Percentiles rank a stretch among this genome's conserved stretches.
These are phyloP conservation scores for Lepidonotus clava DNA, from an alignment of 2,888 invertebrate genomes.

Conservation along the genomic window DNA sequence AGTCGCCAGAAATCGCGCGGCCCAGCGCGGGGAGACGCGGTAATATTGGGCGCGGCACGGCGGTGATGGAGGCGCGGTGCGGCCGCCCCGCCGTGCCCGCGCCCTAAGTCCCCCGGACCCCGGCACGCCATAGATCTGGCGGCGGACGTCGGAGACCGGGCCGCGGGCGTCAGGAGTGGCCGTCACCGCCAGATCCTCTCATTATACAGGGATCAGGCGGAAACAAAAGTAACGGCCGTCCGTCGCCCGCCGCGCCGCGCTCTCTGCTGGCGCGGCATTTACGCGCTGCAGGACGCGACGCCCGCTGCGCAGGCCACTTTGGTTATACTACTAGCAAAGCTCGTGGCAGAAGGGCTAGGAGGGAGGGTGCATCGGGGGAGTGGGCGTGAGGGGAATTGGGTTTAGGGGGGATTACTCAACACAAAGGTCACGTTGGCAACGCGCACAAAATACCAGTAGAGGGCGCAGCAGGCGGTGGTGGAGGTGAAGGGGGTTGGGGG, in stretches of 20 bases:
- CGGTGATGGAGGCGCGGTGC: slow-evolving; percentile 17
- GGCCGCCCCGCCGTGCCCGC: not conserved
- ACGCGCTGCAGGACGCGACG: not conserved
- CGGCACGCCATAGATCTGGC: not conserved
- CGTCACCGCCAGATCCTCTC: slow-evolving; percentile 42
- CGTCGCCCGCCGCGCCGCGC: slow-evolving; percentile 5
- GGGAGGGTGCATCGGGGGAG: not conserved
- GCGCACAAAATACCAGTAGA: slow-evolving; percentile 29
- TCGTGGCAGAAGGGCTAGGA: not conserved
- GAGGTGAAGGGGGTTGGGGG: not conserved
- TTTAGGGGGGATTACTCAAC: slow-evolving; percentile 24
- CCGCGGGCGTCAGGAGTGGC: slow-evolving; percentile 45
- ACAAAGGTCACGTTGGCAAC: slow-evolving; percentile 43
- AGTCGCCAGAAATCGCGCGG: slow-evolving; percentile 47
- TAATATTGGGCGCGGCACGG: not conserved
- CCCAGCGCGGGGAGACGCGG: not conserved
- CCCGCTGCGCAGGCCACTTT: not conserved
- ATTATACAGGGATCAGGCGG: slow-evolving; percentile 45
- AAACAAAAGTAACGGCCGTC: slow-evolving; percentile 49
- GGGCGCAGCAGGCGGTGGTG: not conserved
- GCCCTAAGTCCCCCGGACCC: not conserved
- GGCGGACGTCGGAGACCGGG: not conserved
- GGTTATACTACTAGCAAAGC: slow-evolving; percentile 42
- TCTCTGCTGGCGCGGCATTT: slow-evolving; percentile 41
- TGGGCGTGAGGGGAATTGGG: not conserved